A percentile compares a stretch with the other conserved stretches of the same genome.
Conservation (phyloP, 2,888 invertebrate species). For the Rhamnusium bicolor region DNA sequence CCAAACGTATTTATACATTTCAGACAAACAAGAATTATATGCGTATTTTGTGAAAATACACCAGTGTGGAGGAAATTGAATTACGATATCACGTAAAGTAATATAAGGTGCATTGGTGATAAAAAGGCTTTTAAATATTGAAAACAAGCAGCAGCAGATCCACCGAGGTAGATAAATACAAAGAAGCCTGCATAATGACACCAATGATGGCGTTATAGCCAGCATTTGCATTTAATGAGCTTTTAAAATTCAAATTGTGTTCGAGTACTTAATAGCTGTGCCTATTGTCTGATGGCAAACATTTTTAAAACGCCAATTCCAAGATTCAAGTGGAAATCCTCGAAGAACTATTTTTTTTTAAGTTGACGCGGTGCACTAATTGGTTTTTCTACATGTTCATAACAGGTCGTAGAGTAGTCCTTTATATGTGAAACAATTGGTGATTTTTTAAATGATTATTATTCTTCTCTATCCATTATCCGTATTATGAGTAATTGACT, state of each 20-base stretch:
- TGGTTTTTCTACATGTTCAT: not conserved
- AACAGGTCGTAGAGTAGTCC: not conserved
- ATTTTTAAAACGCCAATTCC: slow-evolving; percentile 23
- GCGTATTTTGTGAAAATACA: not conserved
- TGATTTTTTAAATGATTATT: too few relatives aligned
- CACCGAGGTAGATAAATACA: slow-evolving; percentile 17
- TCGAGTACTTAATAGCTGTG: slow-evolving; percentile 34
- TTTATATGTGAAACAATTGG: not conserved
- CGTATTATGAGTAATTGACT: too few relatives aligned
- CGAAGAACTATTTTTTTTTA: slow-evolving; percentile 4
- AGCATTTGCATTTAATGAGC: slow-evolving; percentile 62
- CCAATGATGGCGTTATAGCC: slow-evolving; percentile 38
- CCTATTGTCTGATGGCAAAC: slow-evolving; percentile 23
- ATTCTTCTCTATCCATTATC: too few relatives aligned
- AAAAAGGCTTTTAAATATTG: slow-evolving; percentile 1
- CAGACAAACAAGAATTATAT: not conserved
- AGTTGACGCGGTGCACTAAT: not conserved
- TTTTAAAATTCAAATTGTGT: slow-evolving; percentile 61
- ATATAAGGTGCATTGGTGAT: not conserved
- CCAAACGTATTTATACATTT: not conserved
- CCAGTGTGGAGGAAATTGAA: not conserved
- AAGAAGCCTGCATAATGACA: slow-evolving; percentile 23
- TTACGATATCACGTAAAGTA: not conserved
- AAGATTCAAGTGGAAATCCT: slow-evolving; percentile 1
- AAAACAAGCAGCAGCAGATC: slow-evolving; percentile 9